Percentiles rank a stretch among this genome's conserved stretches.
Conservation (phyloP, 2,888 invertebrate species). For the Megamerina dolium region DNA sequence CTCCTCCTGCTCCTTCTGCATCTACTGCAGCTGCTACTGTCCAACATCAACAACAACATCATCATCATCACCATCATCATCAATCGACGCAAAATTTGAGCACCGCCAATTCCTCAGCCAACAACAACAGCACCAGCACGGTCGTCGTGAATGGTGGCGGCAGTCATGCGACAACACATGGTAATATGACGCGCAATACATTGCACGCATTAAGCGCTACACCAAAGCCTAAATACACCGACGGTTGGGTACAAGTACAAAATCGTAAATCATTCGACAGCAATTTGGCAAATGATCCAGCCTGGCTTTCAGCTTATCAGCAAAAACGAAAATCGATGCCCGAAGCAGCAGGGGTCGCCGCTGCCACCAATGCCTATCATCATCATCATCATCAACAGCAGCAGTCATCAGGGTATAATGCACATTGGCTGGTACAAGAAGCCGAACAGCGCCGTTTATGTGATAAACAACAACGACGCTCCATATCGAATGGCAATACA, state of each 20-base stretch:
- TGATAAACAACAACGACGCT: constrained; percentile 50
- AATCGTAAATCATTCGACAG: constrained; percentile 38
- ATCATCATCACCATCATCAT: constrained; percentile 31
- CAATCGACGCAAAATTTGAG: constrained; percentile 38
- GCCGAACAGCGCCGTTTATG: constrained; percentile 79
- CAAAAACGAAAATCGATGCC: constrained; percentile 59
- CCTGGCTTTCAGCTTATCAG: constrained; percentile 61
- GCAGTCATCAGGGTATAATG: constrained; percentile 52
- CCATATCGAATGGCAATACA: constrained; percentile 13
- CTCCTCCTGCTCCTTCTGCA: too few species aligned
- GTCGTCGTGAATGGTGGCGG: constrained; percentile 34
- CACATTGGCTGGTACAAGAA: constrained; percentile 92
- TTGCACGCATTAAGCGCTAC: constrained; percentile 67
- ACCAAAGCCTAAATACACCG: constrained; percentile 68
- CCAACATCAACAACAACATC: too few species aligned
- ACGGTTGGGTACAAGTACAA: constrained; percentile 48
- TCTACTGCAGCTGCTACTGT: too few species aligned
- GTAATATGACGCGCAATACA: constrained; percentile 64
- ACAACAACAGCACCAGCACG: neutral
- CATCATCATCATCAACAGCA: too few species aligned
- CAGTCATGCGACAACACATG: constrained; percentile 41
- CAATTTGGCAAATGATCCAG: constrained; percentile 34
- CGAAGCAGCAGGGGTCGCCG: too few species aligned
- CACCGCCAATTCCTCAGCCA: constrained; percentile 1
- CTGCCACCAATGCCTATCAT: too few species aligned